These are phyloP conservation scores for Neopipo cinnamomea DNA, from an alignment of 2,113 vertebrate genomes.

Conservation along the genomic window DNA sequence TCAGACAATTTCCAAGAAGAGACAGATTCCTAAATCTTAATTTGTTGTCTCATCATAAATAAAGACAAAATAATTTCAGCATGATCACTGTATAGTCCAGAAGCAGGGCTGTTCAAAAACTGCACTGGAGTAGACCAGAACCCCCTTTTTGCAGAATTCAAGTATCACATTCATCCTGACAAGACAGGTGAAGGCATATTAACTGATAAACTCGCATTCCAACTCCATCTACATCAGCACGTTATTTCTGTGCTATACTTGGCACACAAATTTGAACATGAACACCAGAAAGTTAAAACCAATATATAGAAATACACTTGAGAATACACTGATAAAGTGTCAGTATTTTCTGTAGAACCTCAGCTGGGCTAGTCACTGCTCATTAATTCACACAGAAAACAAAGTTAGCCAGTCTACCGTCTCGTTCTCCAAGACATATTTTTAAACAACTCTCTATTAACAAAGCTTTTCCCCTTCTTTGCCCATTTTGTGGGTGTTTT, in stretches of 20 bases:
- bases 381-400: background rate
- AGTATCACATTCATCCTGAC: background rate
- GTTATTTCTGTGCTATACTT: background rate
- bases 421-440: background rate
- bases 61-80: background rate
- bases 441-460: background rate
- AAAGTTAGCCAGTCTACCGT: background rate
- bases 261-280: background rate
- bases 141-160: background rate
- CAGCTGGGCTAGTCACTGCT: background rate
- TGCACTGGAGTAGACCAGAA: background rate
- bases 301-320: background rate
- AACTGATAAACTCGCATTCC: background rate
- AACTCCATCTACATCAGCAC: background rate
- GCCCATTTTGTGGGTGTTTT: background rate
- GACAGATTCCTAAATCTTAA: background rate
- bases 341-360: background rate
- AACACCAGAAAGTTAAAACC: background rate
- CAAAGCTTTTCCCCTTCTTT: background rate
- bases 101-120: background rate
- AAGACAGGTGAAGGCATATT: background rate
- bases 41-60: background rate
- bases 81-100: background rate
- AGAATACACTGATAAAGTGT: background rate
- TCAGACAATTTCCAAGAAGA: background rate